A percentile compares a stretch with the other conserved stretches of the same genome.
phyloP scores from a whole-genome alignment of 2,888 invertebrate species.

The Julus scandinavius region DNA sequence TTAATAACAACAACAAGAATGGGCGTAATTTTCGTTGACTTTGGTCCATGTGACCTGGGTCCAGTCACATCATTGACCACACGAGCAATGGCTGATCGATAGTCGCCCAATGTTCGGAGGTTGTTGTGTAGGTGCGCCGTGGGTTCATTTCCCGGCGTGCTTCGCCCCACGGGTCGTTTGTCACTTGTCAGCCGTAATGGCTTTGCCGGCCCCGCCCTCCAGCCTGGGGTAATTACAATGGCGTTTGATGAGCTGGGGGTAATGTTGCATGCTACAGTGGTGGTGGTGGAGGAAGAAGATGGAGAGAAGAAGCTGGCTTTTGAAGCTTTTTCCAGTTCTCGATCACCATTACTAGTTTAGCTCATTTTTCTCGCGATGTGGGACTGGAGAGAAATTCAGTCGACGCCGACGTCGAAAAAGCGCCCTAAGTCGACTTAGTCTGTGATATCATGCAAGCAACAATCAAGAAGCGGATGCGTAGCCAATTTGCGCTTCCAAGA shows the following conservation, averaged over 20 bases:
- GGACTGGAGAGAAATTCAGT: neutral
- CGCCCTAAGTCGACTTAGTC: slow-evolving; percentile 7
- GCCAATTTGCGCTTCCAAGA: neutral
- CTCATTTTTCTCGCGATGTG: neutral
- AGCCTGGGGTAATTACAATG: slow-evolving; percentile 58
- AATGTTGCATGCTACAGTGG: slow-evolving; percentile 56
- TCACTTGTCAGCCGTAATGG: slow-evolving; percentile 59
- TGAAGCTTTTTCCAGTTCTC: neutral
- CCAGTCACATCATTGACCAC: neutral
- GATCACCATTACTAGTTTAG: neutral
- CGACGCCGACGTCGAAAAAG: neutral
- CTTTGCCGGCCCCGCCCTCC: slow-evolving; percentile 58
- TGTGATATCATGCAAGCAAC: neutral
- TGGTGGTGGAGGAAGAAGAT: neutral
- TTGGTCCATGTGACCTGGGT: too few species aligned
- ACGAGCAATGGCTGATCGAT: neutral
- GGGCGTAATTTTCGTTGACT: too few species aligned
- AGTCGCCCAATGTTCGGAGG: neutral
- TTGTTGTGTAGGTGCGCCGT: slow-evolving; percentile 46
- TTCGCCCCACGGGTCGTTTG: slow-evolving; percentile 56
- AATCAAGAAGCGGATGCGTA: slow-evolving; percentile 6
- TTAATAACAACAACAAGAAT: too few species aligned
- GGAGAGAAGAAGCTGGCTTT: neutral
- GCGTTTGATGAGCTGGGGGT: slow-evolving; percentile 58
- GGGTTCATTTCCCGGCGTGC: slow-evolving; percentile 50